Conservation (phyloP, 2,113 vertebrate species). For the human region DNA sequence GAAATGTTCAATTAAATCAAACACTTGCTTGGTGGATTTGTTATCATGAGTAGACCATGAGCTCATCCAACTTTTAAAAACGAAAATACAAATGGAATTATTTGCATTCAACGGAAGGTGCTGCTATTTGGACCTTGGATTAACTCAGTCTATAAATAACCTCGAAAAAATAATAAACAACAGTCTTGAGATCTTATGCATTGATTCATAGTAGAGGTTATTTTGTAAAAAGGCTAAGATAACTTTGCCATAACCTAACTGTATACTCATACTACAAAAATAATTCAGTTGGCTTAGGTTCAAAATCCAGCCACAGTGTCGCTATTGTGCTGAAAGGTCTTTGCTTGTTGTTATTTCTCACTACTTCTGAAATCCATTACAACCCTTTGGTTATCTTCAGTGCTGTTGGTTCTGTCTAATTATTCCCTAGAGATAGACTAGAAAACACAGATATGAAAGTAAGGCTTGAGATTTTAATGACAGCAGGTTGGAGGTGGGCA, state of each 20-base stretch:
- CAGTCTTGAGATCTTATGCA: neutral
- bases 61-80: neutral
- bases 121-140: neutral
- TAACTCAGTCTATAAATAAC: neutral
- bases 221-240: slow-evolving; percentile 58
- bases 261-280: slow-evolving; percentile 54
- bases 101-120: neutral
- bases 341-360: slow-evolving; percentile 63
- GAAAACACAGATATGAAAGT: slow-evolving; percentile 61
- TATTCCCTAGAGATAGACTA: slow-evolving; percentile 38
- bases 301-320: slow-evolving; percentile 41
- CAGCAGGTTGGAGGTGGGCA: neutral
- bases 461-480: slow-evolving; percentile 43
- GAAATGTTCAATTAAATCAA: neutral
- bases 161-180: slow-evolving; percentile 21
- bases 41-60: neutral
- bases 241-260: slow-evolving; percentile 42
- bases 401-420: slow-evolving; percentile 47
- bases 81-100: neutral
- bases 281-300: slow-evolving; percentile 43
- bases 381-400: slow-evolving; percentile 58
- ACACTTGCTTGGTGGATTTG: neutral
- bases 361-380: slow-evolving; percentile 45
- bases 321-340: neutral
- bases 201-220: slow-evolving; percentile 36